A percentile compares a stretch with the other conserved stretches of the same genome.
Evolutionary conservation across 1,140 invertebrate species (phyloP).

Genomic region (Drosophila sturtevanti): DNA sequence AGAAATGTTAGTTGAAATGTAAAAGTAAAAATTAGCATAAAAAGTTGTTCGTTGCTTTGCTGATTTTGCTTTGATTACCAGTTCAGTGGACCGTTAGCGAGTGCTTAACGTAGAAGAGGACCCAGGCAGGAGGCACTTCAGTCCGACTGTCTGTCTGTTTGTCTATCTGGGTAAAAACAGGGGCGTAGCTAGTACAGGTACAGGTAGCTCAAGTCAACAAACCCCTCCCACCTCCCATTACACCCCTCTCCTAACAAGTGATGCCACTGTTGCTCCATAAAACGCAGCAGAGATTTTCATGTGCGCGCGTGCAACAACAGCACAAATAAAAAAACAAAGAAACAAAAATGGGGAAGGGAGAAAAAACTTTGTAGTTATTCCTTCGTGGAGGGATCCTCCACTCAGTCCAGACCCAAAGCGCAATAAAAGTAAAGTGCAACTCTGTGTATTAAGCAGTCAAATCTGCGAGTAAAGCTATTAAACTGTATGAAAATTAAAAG

Average conservation of each 20-base stretch:
- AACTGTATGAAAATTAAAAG: constrained; percentile 75
- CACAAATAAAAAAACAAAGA: too few relatives aligned
- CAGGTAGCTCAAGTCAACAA: not conserved
- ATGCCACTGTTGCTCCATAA: constrained; percentile 22
- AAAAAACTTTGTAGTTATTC: constrained; percentile 64
- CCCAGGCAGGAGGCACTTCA: not conserved
- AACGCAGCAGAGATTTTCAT: constrained; percentile 44
- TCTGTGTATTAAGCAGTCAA: constrained; percentile 77
- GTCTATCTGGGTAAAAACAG: not conserved
- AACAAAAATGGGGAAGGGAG: not conserved
- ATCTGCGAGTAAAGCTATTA: constrained; percentile 44
- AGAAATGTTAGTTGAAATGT: constrained; percentile 44
- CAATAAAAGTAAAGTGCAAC: constrained; percentile 79
- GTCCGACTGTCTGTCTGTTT: not conserved
- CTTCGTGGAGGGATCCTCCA: constrained; percentile 42
- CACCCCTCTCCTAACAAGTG: not conserved
- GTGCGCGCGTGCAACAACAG: constrained; percentile 46
- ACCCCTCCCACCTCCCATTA: not conserved
- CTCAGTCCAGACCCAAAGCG: constrained; percentile 42
- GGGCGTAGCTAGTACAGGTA: not conserved
- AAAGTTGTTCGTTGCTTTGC: constrained; percentile 71
- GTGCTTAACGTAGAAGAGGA: constrained; percentile 59
- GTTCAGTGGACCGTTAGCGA: constrained; percentile 76
- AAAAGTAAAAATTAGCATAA: constrained; percentile 72
- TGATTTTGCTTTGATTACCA: constrained; percentile 79